Percentiles rank a stretch among this genome's conserved stretches.
These are phyloP conservation scores for Eulemur coronatus DNA, from an alignment of 2,797 vertebrate species.

Conservation along the genomic window DNA sequence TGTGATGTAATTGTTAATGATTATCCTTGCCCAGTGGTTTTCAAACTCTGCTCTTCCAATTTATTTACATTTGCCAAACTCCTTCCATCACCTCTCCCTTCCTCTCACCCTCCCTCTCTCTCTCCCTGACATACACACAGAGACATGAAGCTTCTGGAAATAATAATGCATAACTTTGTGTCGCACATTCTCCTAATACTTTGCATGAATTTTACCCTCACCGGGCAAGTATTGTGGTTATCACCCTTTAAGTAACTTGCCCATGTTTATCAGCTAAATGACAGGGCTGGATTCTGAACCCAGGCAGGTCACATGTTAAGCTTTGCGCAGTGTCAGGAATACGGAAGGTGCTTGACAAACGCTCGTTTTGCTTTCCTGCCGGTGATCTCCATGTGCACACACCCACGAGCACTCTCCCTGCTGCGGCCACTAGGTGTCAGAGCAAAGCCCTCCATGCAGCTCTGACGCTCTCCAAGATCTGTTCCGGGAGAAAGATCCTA, in stretches of 20 bases:
- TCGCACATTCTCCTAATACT: background rate
- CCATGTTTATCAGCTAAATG: background rate
- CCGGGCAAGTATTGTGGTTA: background rate
- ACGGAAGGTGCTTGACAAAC: too few relatives aligned
- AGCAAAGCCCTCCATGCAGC: background rate
- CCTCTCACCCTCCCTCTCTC: fast-evolving
- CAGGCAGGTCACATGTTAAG: background rate
- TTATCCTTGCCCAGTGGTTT: background rate
- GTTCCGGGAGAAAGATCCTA: background rate
- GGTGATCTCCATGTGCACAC: background rate
- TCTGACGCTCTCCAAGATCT: background rate
- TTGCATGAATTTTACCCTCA: background rate
- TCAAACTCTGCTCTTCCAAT: background rate
- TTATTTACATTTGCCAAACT: background rate
- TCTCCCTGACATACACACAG: background rate
- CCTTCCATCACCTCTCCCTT: too few relatives aligned
- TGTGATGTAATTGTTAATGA: background rate
- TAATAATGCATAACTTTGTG: background rate
- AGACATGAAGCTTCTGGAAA: background rate
- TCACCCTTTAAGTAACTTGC: background rate
- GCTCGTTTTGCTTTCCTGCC: background rate
- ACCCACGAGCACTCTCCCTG: background rate
- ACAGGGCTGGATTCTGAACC: background rate
- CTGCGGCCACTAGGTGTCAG: slow-evolving; percentile 16
- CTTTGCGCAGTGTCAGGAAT: background rate